Evolutionary conservation across 2,888 invertebrate species (phyloP).

Genomic region (Ptilodon capucinus): DNA sequence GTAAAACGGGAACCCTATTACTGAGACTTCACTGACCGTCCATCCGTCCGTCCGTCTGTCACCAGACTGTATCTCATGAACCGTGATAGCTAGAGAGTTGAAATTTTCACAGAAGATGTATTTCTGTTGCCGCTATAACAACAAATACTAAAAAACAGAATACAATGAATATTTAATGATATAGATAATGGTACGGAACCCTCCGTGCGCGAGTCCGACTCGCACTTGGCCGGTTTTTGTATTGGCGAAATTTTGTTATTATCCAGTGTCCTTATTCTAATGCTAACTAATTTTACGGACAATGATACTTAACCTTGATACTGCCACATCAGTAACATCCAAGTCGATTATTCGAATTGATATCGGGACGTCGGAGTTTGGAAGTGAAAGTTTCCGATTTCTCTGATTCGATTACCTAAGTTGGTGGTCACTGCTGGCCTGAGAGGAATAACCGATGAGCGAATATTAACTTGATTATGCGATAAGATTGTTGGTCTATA

Average conservation of each 20-base stretch:
- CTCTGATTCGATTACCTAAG: constrained; percentile 29
- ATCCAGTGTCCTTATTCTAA: not conserved
- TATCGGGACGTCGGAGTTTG: constrained; percentile 22
- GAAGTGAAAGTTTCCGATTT: constrained; percentile 27
- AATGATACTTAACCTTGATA: not conserved
- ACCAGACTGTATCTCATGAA: no score
- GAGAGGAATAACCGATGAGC: constrained; percentile 25
- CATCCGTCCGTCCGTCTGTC: no score
- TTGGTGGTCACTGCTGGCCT: constrained; percentile 14
- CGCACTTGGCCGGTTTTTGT: no score
- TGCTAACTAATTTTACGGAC: not conserved
- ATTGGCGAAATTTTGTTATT: not conserved
- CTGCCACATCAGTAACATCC: constrained; percentile 13
- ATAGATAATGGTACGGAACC: no score
- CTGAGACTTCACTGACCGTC: no score
- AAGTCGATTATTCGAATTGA: constrained; percentile 14
- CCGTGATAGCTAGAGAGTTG: no score
- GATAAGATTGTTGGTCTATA: constrained; percentile 7
- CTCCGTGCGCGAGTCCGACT: no score
- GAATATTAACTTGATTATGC: constrained; percentile 23
- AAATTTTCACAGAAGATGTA: no score
- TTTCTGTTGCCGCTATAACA: no score
- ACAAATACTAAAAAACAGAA: no score
- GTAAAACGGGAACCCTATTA: no score
- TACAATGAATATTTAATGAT: no score